phyloP scores from a whole-genome alignment of 2,113 vertebrate species.

The Calidris pugnax region DNA sequence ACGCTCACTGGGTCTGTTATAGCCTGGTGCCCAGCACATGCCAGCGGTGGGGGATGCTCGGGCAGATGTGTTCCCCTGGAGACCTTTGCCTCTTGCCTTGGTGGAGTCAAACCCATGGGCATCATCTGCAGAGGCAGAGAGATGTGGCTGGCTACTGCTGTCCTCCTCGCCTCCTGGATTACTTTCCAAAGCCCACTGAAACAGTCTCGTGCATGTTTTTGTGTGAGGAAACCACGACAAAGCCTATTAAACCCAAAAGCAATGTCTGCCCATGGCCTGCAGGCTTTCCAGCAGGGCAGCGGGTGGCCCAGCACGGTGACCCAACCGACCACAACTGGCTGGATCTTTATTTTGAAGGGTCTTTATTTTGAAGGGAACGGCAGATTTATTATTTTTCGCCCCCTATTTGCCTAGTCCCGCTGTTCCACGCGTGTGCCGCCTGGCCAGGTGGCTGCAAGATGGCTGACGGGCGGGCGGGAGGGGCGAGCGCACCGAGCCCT shows the following conservation, averaged over 20 bases:
- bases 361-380: background rate
- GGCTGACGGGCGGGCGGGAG: background rate
- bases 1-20: fast-evolving
- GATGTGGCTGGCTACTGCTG: no score
- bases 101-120: no score
- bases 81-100: background rate
- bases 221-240: background rate
- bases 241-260: background rate
- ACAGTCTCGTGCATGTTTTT: fast-evolving
- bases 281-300: background rate
- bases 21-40: fast-evolving
- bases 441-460: background rate
- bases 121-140: no score
- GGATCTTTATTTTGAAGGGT: no score
- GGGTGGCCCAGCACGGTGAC: background rate
- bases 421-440: background rate
- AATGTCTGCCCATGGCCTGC: fast-evolving
- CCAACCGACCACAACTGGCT: background rate
- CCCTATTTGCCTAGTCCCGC: background rate
- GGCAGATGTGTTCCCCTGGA: background rate
- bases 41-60: fast-evolving
- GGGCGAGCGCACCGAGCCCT: background rate
- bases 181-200: background rate
- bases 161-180: fast-evolving
- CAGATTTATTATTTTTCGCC: no score